These are phyloP conservation scores for Malurus splendens DNA, from an alignment of 2,797 vertebrate genomes.

Conservation along the genomic window DNA sequence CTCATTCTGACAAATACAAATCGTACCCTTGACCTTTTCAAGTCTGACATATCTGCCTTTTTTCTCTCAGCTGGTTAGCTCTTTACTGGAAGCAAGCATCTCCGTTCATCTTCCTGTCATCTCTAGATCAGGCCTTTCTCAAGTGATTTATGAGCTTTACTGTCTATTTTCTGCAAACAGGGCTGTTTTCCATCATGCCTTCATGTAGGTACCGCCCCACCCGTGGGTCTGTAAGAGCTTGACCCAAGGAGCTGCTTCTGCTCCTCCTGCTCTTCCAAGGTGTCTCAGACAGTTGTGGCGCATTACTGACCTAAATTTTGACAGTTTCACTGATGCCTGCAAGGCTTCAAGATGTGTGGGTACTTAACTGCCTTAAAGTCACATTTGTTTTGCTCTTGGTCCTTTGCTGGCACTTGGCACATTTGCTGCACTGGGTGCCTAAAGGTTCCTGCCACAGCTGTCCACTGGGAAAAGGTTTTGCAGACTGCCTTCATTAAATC, in stretches of 20 bases:
- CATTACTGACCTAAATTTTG: not conserved
- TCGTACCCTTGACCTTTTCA: slow-evolving; percentile 23
- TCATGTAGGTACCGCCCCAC: not conserved
- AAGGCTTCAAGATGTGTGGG: not conserved
- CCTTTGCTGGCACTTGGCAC: not conserved
- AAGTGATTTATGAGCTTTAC: slow-evolving; percentile 9
- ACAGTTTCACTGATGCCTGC: not conserved
- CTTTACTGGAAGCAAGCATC: slow-evolving; percentile 7
- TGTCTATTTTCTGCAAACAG: not conserved
- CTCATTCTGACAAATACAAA: not conserved
- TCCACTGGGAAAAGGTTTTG: not conserved
- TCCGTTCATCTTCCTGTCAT: slow-evolving; percentile 34
- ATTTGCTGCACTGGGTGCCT: not conserved
- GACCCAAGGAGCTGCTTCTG: not conserved
- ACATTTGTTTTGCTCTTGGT: not conserved
- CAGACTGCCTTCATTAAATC: not conserved
- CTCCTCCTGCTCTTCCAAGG: not conserved
- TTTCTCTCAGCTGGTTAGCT: not conserved
- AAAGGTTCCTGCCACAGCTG: not conserved
- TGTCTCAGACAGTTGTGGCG: not conserved
- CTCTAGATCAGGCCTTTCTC: not conserved
- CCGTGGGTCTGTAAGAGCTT: not conserved
- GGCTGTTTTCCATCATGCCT: not conserved
- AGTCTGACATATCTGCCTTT: not conserved
- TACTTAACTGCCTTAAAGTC: not conserved